Conservation (phyloP, 1,140 invertebrate genomes). For the Mesaphorura yosii region DNA sequence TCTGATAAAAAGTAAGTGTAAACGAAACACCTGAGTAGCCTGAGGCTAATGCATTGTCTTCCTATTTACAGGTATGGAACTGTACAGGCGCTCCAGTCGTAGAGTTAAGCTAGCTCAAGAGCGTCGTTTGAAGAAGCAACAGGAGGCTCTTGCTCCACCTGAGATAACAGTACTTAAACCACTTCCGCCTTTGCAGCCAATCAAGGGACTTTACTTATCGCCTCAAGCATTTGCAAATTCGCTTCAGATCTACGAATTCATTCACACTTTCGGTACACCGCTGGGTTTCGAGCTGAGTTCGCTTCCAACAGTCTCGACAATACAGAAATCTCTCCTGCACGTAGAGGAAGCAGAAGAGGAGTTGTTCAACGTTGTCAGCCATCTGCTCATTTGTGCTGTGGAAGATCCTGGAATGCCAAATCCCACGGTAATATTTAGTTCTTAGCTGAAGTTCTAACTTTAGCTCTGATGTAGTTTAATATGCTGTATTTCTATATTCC, state of each 20-base stretch:
- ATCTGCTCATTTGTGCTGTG: slow-evolving; percentile 80
- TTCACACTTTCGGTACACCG: slow-evolving; percentile 88
- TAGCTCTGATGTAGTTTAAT: no score
- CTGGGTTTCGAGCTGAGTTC: slow-evolving; percentile 84
- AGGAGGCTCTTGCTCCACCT: slow-evolving; percentile 7
- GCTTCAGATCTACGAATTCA: slow-evolving; percentile 88
- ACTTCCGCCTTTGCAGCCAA: slow-evolving; percentile 61
- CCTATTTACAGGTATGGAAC: slow-evolving; percentile 15
- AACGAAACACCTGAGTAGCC: slow-evolving; percentile 63
- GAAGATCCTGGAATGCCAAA: slow-evolving; percentile 88
- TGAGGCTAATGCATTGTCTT: no score
- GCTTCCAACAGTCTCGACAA: slow-evolving; percentile 66
- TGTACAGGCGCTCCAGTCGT: slow-evolving; percentile 19
- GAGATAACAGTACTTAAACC: slow-evolving; percentile 39
- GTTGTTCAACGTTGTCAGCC: slow-evolving; percentile 72
- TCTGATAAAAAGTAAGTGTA: slow-evolving; percentile 47
- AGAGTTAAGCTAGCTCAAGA: slow-evolving; percentile 19
- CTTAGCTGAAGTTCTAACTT: no score
- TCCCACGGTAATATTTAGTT: no score
- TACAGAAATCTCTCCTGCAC: slow-evolving; percentile 73
- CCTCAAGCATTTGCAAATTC: slow-evolving; percentile 81
- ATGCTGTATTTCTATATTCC: no score
- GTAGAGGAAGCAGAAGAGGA: slow-evolving; percentile 78
- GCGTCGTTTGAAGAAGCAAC: slow-evolving; percentile 16
- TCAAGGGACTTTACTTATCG: slow-evolving; percentile 65